Base-by-base conservation (phyloP, 2,113 vertebrate species). In the Psilopsiagon aymara region DNA sequence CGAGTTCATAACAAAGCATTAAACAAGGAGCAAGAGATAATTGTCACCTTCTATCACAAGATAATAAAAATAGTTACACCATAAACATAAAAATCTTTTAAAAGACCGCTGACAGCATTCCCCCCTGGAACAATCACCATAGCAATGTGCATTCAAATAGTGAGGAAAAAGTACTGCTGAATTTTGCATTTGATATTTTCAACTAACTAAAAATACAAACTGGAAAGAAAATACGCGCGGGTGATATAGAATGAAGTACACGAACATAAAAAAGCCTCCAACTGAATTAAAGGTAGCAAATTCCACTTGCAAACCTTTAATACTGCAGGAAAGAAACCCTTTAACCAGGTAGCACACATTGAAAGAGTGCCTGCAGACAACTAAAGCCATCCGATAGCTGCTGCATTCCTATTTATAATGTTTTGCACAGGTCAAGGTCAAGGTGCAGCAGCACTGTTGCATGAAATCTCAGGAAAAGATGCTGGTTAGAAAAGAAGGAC, bases 71-170 rank as follows among this genome's bases (percentile, higher is more conserved):
- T 37, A 94, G 85, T 87, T 85, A 80, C 25, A 86, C 20, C 43
- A 74, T 70, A 95, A 96, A 94, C 60, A 95, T 51, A 90, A 96
- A 93, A 92, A 93, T 89, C 37, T 88, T 94, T 89, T 92, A 52
- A 73, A 94, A 89, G 77, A 95, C 62, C 60, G 59, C 41, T 89
- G 82, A 93, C 57, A 82, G 77, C 70, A 81, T 74, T 95, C 74
- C 52, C 59, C 90, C 60, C 74, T 82, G 55, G 80, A 96, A 95
- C 55, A 86, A 96, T 97, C 92, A 81, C 88, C 94, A 95, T 94
- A 96, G 86, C 94, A 94, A 96, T 90, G n/a, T 86, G 31, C 55
- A 87, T 67, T 76, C 64, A 86, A 73, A 91, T 21, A 57, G 28
- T 37, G 25, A 24, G 44, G 52, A 33, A 59, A 97, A 82, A 82